Percentiles rank a stretch among this genome's conserved stretches.
phyloP scores from a whole-genome alignment of 53 echinoderm and acorn worm species.

The Paelopatides confundens region DNA sequence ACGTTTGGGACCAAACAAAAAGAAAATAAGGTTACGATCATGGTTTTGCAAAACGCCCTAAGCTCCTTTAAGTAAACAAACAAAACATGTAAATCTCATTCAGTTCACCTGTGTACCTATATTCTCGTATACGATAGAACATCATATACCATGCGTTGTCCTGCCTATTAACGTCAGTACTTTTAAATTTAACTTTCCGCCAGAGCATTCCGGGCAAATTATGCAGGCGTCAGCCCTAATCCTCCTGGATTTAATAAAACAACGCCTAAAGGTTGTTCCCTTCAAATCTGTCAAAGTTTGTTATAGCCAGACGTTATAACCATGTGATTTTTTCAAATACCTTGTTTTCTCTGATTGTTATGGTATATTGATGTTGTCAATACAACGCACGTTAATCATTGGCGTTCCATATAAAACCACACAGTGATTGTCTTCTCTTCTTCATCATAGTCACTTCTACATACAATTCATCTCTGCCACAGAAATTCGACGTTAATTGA shows the following conservation, averaged over 20 bases:
- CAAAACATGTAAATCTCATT: not conserved
- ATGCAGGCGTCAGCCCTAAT: constrained; percentile 20
- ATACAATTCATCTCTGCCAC: constrained; percentile 39
- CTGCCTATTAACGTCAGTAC: not conserved
- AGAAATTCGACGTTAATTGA: constrained; percentile 41
- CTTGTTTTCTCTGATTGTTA: not conserved
- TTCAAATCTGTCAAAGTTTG: constrained; percentile 26
- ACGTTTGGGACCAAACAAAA: no score
- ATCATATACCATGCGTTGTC: not conserved
- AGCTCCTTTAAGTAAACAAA: not conserved
- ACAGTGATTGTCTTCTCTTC: not conserved
- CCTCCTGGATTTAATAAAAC: constrained; percentile 3
- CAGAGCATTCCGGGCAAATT: not conserved
- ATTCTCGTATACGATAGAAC: no score
- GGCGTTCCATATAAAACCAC: no score
- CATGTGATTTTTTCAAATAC: not conserved
- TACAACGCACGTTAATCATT: not conserved
- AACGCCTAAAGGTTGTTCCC: constrained; percentile 12
- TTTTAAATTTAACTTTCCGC: not conserved
- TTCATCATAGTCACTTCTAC: not conserved
- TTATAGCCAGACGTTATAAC: not conserved
- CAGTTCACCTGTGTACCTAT: not conserved
- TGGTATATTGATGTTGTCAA: not conserved
- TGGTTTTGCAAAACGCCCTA: no score
- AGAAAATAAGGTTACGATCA: no score